Conservation (phyloP, 2,113 vertebrate genomes). For the Hippocampus comes region DNA sequence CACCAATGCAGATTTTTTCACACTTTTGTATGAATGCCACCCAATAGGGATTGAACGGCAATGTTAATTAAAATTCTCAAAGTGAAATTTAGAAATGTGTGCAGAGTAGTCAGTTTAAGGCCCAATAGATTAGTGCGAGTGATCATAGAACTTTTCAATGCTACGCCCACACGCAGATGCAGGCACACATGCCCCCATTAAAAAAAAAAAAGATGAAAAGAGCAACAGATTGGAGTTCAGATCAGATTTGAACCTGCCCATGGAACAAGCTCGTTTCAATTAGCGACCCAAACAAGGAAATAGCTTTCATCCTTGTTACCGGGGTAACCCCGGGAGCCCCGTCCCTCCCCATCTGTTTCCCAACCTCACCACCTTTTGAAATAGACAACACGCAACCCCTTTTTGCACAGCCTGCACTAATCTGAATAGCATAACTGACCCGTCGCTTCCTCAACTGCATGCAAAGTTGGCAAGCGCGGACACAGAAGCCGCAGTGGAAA, state of each 20-base stretch:
- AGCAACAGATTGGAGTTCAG: slow-evolving; percentile 62
- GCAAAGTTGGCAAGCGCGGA: slow-evolving; percentile 53
- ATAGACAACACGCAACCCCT: slow-evolving; percentile 21
- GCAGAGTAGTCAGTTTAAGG: no score
- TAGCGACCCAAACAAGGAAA: slow-evolving; percentile 67
- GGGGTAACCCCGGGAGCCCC: slow-evolving; percentile 40
- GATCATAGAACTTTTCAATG: background rate
- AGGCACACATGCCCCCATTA: slow-evolving; percentile 8
- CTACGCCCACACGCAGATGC: slow-evolving; percentile 6
- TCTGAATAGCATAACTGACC: slow-evolving; percentile 21
- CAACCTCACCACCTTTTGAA: slow-evolving; percentile 38
- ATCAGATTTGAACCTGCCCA: slow-evolving; percentile 62
- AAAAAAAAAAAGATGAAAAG: slow-evolving; percentile 20
- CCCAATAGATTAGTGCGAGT: no score
- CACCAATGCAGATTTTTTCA: background rate
- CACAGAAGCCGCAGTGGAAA: slow-evolving; percentile 10
- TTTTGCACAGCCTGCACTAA: slow-evolving; percentile 7
- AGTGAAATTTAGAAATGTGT: background rate
- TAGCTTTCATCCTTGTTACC: slow-evolving; percentile 59
- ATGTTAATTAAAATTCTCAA: background rate
- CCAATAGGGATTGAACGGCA: background rate
- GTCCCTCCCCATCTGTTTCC: slow-evolving; percentile 62
- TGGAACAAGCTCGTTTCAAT: slow-evolving; percentile 71
- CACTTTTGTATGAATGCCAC: background rate
- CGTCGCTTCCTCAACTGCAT: slow-evolving; percentile 33